A percentile compares a stretch with the other conserved stretches of the same genome.
Conservation (phyloP, 1,140 invertebrate species). For the Diorhabda carinulata region DNA sequence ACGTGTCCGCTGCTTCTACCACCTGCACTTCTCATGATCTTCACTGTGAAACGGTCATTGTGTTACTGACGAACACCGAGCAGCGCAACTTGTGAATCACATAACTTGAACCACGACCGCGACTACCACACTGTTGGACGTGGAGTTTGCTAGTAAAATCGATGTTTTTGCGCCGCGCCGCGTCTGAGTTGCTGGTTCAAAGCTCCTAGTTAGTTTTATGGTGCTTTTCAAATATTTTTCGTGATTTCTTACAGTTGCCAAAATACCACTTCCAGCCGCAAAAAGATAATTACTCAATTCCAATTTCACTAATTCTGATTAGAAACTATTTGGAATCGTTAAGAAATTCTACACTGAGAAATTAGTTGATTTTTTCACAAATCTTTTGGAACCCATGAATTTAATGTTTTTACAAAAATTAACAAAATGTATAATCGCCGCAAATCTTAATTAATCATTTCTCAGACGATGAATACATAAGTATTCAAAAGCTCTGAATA, state of each 20-base stretch:
- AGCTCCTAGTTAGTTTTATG: background rate
- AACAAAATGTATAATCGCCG: too few relatives aligned
- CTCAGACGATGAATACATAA: too few relatives aligned
- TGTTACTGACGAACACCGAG: background rate
- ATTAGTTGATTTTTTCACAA: too few relatives aligned
- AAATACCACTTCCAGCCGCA: background rate
- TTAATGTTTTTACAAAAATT: too few relatives aligned
- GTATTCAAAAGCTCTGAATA: too few relatives aligned
- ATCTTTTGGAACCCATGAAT: too few relatives aligned
- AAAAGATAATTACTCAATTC: background rate
- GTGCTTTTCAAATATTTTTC: slow-evolving; percentile 1
- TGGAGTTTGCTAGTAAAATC: background rate
- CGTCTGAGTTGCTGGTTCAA: background rate
- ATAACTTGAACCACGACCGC: background rate
- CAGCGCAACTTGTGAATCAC: slow-evolving; percentile 1
- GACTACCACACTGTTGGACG: background rate
- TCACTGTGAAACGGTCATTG: background rate
- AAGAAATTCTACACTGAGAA: too few relatives aligned
- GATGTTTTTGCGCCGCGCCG: background rate
- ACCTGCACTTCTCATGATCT: slow-evolving; percentile 6
- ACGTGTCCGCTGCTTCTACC: slow-evolving; percentile 23
- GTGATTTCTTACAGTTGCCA: background rate
- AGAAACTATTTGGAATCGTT: too few relatives aligned
- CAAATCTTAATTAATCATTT: too few relatives aligned
- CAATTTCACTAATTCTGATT: too few relatives aligned